Percentiles rank a stretch among this genome's conserved stretches.
phyloP scores from a whole-genome alignment of 2,888 invertebrate genomes.

The Mantis religiosa region DNA sequence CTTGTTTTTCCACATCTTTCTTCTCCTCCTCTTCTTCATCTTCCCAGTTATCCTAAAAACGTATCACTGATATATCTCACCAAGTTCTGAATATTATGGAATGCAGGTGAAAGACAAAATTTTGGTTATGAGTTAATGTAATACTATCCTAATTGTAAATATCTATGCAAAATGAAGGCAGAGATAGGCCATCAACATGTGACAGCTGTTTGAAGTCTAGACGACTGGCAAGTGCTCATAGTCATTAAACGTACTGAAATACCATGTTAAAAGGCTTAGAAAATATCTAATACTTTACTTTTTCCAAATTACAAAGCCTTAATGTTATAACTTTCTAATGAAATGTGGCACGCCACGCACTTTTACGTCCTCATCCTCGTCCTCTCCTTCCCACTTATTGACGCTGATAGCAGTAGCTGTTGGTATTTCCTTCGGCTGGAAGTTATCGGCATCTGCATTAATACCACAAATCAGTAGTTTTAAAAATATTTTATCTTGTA shows the following conservation, averaged over 20 bases:
- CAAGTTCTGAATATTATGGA: background rate
- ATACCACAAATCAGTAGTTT: background rate
- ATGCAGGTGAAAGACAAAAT: background rate
- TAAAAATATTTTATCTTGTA: background rate
- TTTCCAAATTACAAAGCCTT: too few relatives aligned
- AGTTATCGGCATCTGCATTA: conserved; percentile 63
- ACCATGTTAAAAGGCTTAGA: too few relatives aligned
- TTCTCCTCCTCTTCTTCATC: conserved; percentile 69
- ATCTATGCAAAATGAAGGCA: background rate
- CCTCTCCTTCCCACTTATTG: conserved; percentile 86
- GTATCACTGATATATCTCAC: background rate
- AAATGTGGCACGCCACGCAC: conserved; percentile 45
- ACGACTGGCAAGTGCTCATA: too few relatives aligned
- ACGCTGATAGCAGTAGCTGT: conserved; percentile 50
- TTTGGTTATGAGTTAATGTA: background rate
- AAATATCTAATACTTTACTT: too few relatives aligned
- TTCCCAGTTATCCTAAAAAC: conserved; percentile 86
- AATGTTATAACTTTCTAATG: background rate
- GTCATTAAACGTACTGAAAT: too few relatives aligned
- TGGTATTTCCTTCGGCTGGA: conserved; percentile 62
- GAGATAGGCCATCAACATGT: background rate
- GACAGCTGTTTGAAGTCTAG: background rate
- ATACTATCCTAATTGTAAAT: background rate
- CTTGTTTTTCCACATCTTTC: conserved; percentile 68
- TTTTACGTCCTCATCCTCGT: conserved; percentile 82